Conservation (phyloP, 2,888 invertebrate species). For the Trachelus stipa region DNA sequence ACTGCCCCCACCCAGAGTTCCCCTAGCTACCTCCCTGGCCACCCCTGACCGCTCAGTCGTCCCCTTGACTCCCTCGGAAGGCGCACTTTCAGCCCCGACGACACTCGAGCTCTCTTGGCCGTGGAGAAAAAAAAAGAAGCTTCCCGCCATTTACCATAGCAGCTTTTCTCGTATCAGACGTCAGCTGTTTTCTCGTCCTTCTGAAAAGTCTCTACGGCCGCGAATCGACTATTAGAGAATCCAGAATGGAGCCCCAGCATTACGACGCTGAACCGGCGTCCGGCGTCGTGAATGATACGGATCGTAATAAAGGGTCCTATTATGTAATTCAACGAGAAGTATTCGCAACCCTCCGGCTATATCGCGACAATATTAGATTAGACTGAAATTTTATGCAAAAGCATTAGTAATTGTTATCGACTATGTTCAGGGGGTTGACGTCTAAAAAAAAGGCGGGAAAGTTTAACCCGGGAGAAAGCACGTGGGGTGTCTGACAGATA, state of each 20-base stretch:
- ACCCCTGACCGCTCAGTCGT: not conserved
- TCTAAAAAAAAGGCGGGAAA: not conserved
- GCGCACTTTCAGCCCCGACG: constrained; percentile 7
- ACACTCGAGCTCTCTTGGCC: constrained; percentile 3
- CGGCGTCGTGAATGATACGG: not conserved
- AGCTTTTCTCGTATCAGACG: not conserved
- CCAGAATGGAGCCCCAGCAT: not conserved
- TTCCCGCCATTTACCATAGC: not conserved
- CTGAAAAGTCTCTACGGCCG: not conserved
- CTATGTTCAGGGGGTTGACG: not conserved
- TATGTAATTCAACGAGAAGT: no score
- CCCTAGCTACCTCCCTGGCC: not conserved
- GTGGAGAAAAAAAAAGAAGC: not conserved
- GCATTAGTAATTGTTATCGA: not conserved
- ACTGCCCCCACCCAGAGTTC: not conserved
- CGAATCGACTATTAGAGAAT: not conserved
- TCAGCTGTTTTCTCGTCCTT: not conserved
- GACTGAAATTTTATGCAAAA: not conserved
- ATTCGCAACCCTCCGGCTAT: no score
- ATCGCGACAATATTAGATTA: not conserved
- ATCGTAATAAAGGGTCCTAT: not conserved
- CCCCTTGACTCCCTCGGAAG: not conserved
- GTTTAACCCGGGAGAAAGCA: no score
- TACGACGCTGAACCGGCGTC: not conserved
- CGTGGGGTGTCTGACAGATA: no score